Base-by-base conservation (phyloP, 2,888 invertebrate genomes). In the Serripes groenlandicus region DNA sequence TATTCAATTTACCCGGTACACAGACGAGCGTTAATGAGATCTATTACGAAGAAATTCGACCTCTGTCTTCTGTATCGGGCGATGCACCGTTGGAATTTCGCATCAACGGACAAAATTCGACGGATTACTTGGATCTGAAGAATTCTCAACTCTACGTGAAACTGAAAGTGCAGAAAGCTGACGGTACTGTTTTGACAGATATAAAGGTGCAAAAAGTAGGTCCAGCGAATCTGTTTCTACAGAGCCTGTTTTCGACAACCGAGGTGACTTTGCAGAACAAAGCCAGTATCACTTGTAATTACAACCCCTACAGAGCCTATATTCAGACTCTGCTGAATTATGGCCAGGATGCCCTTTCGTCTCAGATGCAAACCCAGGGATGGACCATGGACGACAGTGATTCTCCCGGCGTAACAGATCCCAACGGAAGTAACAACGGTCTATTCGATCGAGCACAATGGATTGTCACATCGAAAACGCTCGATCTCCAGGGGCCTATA, bases 71-170 rank as follows among this genome's bases (percentile, higher is more conserved):
- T 34, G 72, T 72, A 54, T 76, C 80, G 3, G 64, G 52, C n/a
- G 82, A 80, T 52, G 49, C 74, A 26, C 85, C 85, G 3, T 81
- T 87, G 21, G 86, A 87, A 68, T 83, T 86, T 54, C 52, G 52
- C 0, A 81, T 86, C 42, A 75, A 72, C 52, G 83, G 86, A 26
- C 83, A 83, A 54, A 87, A 87, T 75, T 73, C 73, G 9, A 73
- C 28, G 60, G 62, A 73, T 62, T 73, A 73, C 28, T 15, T 73
- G 37, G 73, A 73, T 42, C 28, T 62, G 26, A 73, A 75, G 71
- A 69, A 72, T 32, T 70, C 79, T 3, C 81, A 80, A 23, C 21
- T 88, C 0, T 85, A 81, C 42, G 75, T 81, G 0, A 76, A 77
- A 68, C 37, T 69, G 3, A 78, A 68, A 78, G 62, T 80, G 56